phyloP scores from a whole-genome alignment of 2,888 invertebrate genomes.

The Andrena chrysosceles region DNA sequence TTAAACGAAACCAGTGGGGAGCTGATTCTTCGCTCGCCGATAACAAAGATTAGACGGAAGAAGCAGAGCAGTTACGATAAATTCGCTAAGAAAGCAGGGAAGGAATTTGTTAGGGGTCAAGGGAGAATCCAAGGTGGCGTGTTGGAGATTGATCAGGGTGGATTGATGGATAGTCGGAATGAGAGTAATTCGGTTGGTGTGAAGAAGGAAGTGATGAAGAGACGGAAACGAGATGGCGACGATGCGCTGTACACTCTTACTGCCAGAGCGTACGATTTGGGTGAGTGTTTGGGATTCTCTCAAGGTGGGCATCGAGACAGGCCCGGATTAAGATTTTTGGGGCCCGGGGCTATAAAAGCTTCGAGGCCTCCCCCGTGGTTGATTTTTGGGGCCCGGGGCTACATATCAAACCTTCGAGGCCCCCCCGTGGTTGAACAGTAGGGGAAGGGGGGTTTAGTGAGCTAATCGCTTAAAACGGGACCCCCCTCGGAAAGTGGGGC shows the following conservation, averaged over 20 bases:
- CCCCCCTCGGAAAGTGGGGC: too few species aligned
- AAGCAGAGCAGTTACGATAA: conserved; percentile 74
- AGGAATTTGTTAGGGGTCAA: conserved; percentile 53
- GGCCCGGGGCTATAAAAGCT: too few species aligned
- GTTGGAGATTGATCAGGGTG: neutral
- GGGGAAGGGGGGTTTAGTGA: too few species aligned
- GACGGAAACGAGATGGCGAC: conserved; percentile 86
- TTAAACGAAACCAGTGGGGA: conserved; percentile 92
- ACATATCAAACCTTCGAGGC: too few species aligned
- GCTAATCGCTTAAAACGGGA: too few species aligned
- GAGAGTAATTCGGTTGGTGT: neutral
- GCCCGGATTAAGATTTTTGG: too few species aligned
- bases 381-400: too few species aligned
- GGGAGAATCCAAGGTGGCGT: neutral
- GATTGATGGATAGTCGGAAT: neutral
- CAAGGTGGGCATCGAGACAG: too few species aligned
- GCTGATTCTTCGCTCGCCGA: conserved; percentile 87
- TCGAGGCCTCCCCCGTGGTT: too few species aligned
- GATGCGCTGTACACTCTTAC: conserved; percentile 88
- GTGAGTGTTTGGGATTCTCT: conserved; percentile 74
- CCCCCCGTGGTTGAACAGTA: too few species aligned
- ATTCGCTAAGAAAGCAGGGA: conserved; percentile 63
- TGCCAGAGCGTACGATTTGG: conserved; percentile 93
- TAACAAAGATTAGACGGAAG: conserved; percentile 80
- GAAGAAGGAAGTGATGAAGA: neutral